These are phyloP conservation scores for Condylura cristata DNA, from an alignment of 2,113 vertebrate species.

Conservation along the genomic window DNA sequence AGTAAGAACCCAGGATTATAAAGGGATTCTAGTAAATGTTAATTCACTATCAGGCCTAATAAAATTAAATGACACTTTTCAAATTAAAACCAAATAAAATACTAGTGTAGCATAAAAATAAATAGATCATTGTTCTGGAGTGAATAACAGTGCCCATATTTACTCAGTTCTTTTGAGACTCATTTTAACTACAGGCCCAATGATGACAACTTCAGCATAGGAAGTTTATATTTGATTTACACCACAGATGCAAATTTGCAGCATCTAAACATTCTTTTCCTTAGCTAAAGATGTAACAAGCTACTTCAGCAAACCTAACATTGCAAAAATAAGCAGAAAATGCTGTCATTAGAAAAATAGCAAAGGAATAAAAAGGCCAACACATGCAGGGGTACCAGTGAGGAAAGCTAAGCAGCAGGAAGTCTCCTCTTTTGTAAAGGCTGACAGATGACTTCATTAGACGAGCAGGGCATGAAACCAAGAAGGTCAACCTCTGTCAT, in stretches of 20 bases:
- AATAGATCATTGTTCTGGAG: slow-evolving; percentile 50
- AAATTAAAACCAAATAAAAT: slow-evolving; percentile 62
- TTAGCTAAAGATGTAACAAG: slow-evolving; percentile 69
- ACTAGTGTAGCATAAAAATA: slow-evolving; percentile 46
- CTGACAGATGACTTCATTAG: slow-evolving; percentile 50
- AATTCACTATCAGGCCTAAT: not conserved
- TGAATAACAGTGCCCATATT: slow-evolving; percentile 49
- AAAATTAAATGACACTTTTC: slow-evolving; percentile 39
- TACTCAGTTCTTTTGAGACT: slow-evolving; percentile 19
- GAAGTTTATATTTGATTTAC: slow-evolving; percentile 65
- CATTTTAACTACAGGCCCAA: slow-evolving; percentile 63
- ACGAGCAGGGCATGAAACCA: slow-evolving; percentile 2
- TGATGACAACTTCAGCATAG: slow-evolving; percentile 22
- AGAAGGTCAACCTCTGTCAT: not conserved
- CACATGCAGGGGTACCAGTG: not conserved
- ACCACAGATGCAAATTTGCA: slow-evolving; percentile 62
- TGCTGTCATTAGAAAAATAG: slow-evolving; percentile 66
- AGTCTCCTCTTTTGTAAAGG: not conserved
- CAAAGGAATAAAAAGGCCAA: slow-evolving; percentile 49
- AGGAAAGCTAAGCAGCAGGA: not conserved
- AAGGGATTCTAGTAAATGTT: slow-evolving; percentile 40
- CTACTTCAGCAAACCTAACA: slow-evolving; percentile 73
- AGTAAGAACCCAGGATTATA: slow-evolving; percentile 19
- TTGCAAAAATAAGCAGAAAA: slow-evolving; percentile 66
- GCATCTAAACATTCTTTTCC: slow-evolving; percentile 60